These are phyloP conservation scores for Drosophila sechellia DNA, from an alignment of 1,140 invertebrate species.

Conservation along the genomic window DNA sequence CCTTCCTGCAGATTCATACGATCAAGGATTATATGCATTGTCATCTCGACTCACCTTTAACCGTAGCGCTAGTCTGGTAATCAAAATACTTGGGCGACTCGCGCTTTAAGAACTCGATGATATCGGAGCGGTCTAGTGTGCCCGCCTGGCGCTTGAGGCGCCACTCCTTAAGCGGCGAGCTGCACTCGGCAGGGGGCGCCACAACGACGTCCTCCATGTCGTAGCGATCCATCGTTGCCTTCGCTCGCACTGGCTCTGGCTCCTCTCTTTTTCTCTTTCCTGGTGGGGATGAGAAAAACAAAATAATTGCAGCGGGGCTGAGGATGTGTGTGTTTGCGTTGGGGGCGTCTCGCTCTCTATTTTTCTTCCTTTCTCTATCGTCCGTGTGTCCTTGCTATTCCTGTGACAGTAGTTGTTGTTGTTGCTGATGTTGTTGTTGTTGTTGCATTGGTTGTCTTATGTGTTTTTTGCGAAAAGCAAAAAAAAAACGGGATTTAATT, in stretches of 20 bases:
- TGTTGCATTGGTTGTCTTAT: background rate
- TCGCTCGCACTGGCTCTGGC: background rate
- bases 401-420: slow-evolving; percentile 9
- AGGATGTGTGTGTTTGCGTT: background rate
- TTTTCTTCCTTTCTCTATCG: slow-evolving; percentile 11
- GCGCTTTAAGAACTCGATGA: slow-evolving; percentile 75
- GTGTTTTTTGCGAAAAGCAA: slow-evolving; percentile 9
- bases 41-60: slow-evolving; percentile 58
- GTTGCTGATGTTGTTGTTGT: slow-evolving; percentile 7
- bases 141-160: slow-evolving; percentile 71
- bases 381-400: slow-evolving; percentile 38
- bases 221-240: slow-evolving; percentile 73
- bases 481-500: background rate
- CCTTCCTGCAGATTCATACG: too few species aligned
- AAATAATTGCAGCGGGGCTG: slow-evolving; percentile 4
- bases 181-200: slow-evolving; percentile 61
- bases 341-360: slow-evolving; percentile 13
- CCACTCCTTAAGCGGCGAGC: slow-evolving; percentile 79
- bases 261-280: background rate
- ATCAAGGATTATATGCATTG: too few species aligned
- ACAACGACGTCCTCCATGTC: slow-evolving; percentile 82
- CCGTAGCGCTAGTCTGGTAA: slow-evolving; percentile 56
- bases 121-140: slow-evolving; percentile 63
- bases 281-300: slow-evolving; percentile 5
- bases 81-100: slow-evolving; percentile 76